Percentiles rank a stretch among this genome's conserved stretches.
Evolutionary conservation across 2,797 vertebrate species (phyloP).

Genomic region (Odontamblyopus lacepedii): DNA sequence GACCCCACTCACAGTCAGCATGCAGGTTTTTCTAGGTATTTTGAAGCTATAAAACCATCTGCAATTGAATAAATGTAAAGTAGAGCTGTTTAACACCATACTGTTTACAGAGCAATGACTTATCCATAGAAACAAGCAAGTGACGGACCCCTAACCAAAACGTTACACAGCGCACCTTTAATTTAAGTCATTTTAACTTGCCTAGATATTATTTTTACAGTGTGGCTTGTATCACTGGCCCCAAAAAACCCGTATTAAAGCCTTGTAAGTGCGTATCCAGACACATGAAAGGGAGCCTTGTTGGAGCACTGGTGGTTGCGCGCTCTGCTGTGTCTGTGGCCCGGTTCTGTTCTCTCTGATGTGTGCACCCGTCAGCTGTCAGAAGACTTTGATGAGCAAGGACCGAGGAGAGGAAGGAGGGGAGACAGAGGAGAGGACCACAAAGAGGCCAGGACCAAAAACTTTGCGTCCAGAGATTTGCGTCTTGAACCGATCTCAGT

Average conservation of each 20-base stretch:
- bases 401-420: conserved; percentile 16
- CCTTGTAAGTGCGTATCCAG: conserved; percentile 21
- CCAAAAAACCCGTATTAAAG: conserved; percentile 10
- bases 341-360: conserved; percentile 67
- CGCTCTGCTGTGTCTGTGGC: conserved; percentile 58
- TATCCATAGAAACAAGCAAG: too few species aligned
- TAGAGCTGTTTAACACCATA: too few species aligned
- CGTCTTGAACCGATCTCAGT: conserved; percentile 49
- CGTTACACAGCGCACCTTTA: too few species aligned
- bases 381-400: conserved; percentile 69
- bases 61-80: too few species aligned
- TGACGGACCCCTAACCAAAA: too few species aligned
- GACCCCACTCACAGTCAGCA: too few species aligned
- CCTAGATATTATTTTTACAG: too few species aligned
- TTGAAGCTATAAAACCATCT: too few species aligned
- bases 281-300: conserved; percentile 64
- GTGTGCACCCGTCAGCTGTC: conserved; percentile 78
- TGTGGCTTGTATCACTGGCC: not conserved
- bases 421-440: conserved; percentile 21
- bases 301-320: conserved; percentile 49
- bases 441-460: conserved; percentile 55
- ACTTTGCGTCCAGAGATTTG: conserved; percentile 53
- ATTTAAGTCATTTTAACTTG: too few species aligned
- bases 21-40: too few species aligned
- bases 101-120: too few species aligned